Base-by-base conservation (phyloP, 2,888 invertebrate species). In the Notodonta dromedarius region DNA sequence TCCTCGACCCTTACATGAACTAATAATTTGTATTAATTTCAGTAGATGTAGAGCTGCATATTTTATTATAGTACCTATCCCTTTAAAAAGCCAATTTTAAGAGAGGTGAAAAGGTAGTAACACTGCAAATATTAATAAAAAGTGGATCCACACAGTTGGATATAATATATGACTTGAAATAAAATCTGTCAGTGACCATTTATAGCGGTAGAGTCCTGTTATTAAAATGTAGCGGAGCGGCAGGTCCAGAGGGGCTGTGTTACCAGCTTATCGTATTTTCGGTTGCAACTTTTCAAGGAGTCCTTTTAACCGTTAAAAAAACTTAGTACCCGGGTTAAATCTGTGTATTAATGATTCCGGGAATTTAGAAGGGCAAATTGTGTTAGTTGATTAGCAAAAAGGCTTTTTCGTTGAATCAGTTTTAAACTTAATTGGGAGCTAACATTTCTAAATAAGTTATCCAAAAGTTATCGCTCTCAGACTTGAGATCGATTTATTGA, bases 171-270 rank as follows among this genome's bases (percentile, higher is more conserved):
- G 89, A 83, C 79, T 81, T 82, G 85, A 89, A 90, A 92, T 92
- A 89, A 92, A 91, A 92, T 88, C 88, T 90, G 90, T 88, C 91
- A 88, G 84, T 88, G 91, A 84, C 90, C 92, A 89, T 92, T 90
- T 90, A 91, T 85, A 85, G 85, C 82, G 83, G 35, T 55, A 32
- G 83, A 88, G 84, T 83, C 84, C 82, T 82, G 90, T 91, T 93
- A 93, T 93, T 93, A 93, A 93, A 93, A 91, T 91, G 91, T 91
- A 93, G 85, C 90, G 77, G 82, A 81, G 78, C 83, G 78, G 68
- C 60, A 39, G 74, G 65, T 67, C 66, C 62, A 65, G 58, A 65
- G 65, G 67, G 71, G 65, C 71, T 60, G 50, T 60, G 60, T 65
- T 55, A 14, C 48, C 53, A 53, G 54, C 58, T 9, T 53, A 8